Base-by-base conservation (phyloP, 2,888 invertebrate species). In the Lamellibrachia satsuma region DNA sequence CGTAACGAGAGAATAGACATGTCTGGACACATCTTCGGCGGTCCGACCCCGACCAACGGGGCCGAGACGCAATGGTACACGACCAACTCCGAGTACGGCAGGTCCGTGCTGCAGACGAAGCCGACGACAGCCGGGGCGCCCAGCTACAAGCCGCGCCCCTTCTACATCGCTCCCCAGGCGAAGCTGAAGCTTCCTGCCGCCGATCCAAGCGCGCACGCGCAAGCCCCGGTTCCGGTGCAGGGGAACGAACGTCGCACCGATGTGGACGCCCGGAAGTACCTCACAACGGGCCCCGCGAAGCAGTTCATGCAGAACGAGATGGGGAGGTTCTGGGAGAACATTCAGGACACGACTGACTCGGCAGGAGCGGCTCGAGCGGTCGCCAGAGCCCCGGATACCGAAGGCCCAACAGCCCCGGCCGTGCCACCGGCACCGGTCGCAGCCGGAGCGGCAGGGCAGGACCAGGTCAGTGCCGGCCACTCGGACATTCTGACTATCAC, bases 71-170 rank as follows among this genome's bases (percentile, higher is more conserved):
- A 75, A 6, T 75, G 75, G 75, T 75, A 75, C 75, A 75, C 75
- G n/a, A 75, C 75, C 75, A 75, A 75, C 75, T 75, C 75, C 75
- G 75, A 75, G 75, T 75, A 75, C 75, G 75, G 75, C n/a, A 75
- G n/a, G 75, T 22, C 75, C 22, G 75, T 75, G 22, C 15, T 75
- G 75, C 75, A 75, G 75, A 75, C 75, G 75, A 75, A 75, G 22
- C 15, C 15, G 75, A 39, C 39, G 39, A 75, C 75, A 11, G 75
- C 15, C 22, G 75, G 75, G 22, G 2, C 22, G 75, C 75, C 75
- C 75, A 75, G 75, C 22, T 75, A 75, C 75, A 75, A 75, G 15
- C 15, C 15, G 75, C n/a, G 22, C 75, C 7, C 75, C 75, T 75
- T 75, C 75, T 75, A 75, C 75, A 75, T 75, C 75, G 75, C 75